Evolutionary conservation across 2,113 vertebrate genomes (phyloP), one percentile per base, ranked within the genome.

Genomic region (Eira barbara): DNA sequence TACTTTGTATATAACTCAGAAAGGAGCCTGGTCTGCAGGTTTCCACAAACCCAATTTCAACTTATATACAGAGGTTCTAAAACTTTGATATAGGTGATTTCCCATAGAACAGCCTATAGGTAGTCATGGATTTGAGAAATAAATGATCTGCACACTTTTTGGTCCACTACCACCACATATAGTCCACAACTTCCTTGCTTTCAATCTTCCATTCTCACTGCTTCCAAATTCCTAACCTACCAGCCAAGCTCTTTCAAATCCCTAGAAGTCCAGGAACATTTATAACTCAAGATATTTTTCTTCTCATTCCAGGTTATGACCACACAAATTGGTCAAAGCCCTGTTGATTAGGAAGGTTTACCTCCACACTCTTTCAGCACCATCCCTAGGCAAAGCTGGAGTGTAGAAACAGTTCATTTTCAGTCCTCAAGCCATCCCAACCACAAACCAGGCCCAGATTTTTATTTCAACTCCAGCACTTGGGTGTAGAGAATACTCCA

Each of bases 331-430:
- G 9, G 6, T 61, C 7, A n/a, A 86, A 76, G 5, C 3, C 20
- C 23, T 67, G 14, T 14, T 92, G 6, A 71, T 9, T 87, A 71
- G 1, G 36, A 59, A 10, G 15, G 59, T 61, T 89, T 39, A 10
- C 17, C 4, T 74, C 20, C 73, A 79, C 3, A 7, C 27, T 63
- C 20, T 39, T 85, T 76, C 59, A 92, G 12, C 7, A 47, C 2
- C 39, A 12, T 89, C 36, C 3, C 9, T 4, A 6, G 18, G 0
- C 10, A 25, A 89, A 61, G 7, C n/a, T 83, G 0, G 10, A 45
- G n/a, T 29, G 1, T 2, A 87, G 1, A 6, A 49, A 6, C 12
- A 49, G 2, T 59, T 3, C 4, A 34, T 23, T 61, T 71, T 39
- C n/a, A 92, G 36, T 34, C 4, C 1, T 57, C 14, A 45, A 80